Evolutionary conservation across 2,113 vertebrate genomes (phyloP), one percentile per base, ranked within the genome.

Genomic region (Ptilonorhynchus violaceus): DNA sequence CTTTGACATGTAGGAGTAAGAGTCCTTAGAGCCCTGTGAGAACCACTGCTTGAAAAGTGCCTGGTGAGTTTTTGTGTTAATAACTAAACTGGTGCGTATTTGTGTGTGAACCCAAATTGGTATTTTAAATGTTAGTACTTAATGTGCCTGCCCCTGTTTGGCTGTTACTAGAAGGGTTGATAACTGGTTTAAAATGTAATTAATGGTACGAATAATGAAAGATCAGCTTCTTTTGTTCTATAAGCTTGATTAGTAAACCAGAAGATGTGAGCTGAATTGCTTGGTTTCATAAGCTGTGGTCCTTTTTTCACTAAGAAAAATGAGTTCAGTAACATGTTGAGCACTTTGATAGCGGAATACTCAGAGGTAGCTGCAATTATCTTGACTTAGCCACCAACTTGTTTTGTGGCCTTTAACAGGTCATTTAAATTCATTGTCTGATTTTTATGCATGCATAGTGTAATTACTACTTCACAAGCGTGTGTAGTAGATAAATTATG

Each of bases 401-500:
- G 76, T 85, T 89, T 80, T 94, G 83, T 92, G 85, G 92, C 75
- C 93, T 96, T 94, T 82, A 94, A 67, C 41, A 73, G 88, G 75
- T 92, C 83, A 73, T 89, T 94, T 77, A 89, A 94, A 79, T 89
- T 85, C 62, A 74, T 93, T 87, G 91, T 66, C 62, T 70, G 77
- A 63, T 95, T 92, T 93, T 92, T 96, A 80, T 88, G 82, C 41
- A 50, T 58, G 35, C 84, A 3, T 28, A 74, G 50, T 49, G 55
- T 92, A 96, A 93, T 92, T 85, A 80, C 37, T 81, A 10, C 84
- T 90, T 83, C 87, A 72, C 39, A 60, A 41, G 74, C 46, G 7
- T 58, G 58, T 68, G 68, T 94, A 78, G 72, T 77, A 80, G 87
- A 87, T 94, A 86, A 95, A 88, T 90, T 93, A 88, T 89, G 49